A percentile compares a stretch with the other conserved stretches of the same genome.
Conservation (phyloP, 2,888 invertebrate species). For the Bruchidius siliquastri region DNA sequence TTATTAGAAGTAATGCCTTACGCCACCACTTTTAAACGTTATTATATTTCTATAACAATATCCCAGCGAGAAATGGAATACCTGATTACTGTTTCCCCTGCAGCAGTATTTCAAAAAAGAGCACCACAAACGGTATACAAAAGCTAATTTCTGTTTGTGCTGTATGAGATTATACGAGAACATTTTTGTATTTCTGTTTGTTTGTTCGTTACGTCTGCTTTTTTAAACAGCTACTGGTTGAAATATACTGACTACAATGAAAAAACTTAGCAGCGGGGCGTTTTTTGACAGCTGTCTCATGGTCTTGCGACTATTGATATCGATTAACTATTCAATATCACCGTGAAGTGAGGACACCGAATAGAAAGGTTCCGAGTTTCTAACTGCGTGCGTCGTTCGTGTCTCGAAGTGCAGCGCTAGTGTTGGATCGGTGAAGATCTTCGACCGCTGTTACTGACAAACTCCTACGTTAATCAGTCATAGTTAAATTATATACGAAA, state of each 20-base stretch:
- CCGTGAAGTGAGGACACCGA: no score
- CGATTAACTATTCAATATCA: no score
- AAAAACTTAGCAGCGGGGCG: not conserved
- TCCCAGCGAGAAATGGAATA: not conserved
- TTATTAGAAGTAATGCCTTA: not conserved
- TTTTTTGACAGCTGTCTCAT: no score
- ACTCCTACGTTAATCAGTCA: no score
- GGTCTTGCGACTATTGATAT: no score
- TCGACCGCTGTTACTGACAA: no score
- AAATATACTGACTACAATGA: not conserved
- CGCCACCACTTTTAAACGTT: not conserved
- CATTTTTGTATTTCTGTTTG: not conserved
- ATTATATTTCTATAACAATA: not conserved
- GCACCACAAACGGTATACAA: not conserved
- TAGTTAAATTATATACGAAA: no score
- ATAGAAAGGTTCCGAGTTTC: no score
- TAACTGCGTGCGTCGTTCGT: no score
- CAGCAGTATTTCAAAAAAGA: not conserved
- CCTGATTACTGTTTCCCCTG: not conserved
- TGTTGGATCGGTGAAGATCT: no score
- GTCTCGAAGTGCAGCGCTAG: no score
- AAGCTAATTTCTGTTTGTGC: not conserved
- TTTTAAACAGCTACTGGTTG: not conserved
- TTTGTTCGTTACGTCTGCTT: not conserved
- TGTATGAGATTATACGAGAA: not conserved